Conservation (phyloP, 2,888 invertebrate species). For the Cephus runcator region DNA sequence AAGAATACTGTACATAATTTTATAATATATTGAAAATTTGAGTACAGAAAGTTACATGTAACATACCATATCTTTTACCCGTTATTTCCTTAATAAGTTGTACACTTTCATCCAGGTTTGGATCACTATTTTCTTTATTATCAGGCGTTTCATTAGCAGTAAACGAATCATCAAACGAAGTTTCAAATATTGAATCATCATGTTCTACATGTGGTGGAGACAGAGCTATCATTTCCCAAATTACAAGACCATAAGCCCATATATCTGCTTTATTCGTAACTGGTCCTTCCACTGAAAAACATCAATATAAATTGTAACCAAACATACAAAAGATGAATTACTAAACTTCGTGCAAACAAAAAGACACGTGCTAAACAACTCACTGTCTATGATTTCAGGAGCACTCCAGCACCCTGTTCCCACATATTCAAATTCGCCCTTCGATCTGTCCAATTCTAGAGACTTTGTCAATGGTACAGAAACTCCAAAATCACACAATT, state of each 20-base stretch:
- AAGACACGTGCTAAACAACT: slow-evolving; percentile 17
- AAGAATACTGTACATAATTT: not conserved
- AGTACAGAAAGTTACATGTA: not conserved
- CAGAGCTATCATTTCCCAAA: slow-evolving; percentile 86
- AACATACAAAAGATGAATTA: not conserved
- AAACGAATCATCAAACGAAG: slow-evolving; percentile 46
- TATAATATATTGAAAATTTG: slow-evolving; percentile 22
- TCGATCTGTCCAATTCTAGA: slow-evolving; percentile 68
- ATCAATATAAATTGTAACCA: not conserved
- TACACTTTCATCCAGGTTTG: slow-evolving; percentile 43
- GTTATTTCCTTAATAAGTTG: slow-evolving; percentile 28
- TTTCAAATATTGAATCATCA: slow-evolving; percentile 38
- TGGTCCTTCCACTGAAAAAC: slow-evolving; percentile 60
- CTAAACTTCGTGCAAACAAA: not conserved
- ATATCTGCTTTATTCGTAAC: slow-evolving; percentile 81
- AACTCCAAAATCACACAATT: slow-evolving; percentile 89
- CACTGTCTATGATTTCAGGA: slow-evolving; percentile 77
- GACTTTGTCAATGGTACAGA: slow-evolving; percentile 75
- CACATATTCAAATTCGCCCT: slow-evolving; percentile 71
- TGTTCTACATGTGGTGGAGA: slow-evolving; percentile 72
- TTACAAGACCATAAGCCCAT: slow-evolving; percentile 80
- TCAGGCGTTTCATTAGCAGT: slow-evolving; percentile 21
- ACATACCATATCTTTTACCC: not conserved
- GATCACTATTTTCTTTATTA: slow-evolving; percentile 31
- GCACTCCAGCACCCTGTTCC: slow-evolving; percentile 85